A percentile compares a stretch with the other conserved stretches of the same genome.
Conservation (phyloP, 2,888 invertebrate genomes). For the Drosophila mercatorum region DNA sequence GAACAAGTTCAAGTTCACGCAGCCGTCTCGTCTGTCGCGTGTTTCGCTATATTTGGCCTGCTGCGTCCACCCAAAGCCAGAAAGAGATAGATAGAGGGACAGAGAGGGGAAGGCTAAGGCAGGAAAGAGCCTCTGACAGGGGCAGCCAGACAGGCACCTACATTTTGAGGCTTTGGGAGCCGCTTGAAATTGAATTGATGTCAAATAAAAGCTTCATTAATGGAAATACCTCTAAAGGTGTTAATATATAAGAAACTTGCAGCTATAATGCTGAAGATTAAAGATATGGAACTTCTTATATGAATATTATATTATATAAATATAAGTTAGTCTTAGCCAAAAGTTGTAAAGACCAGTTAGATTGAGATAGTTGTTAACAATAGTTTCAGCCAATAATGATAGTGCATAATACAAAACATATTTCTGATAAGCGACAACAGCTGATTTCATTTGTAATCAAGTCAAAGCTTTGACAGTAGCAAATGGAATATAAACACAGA, state of each 20-base stretch:
- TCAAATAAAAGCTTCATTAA: background rate
- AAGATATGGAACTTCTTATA: too few relatives aligned
- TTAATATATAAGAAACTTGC: background rate
- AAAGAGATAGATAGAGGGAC: background rate
- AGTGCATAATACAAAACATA: background rate
- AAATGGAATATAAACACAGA: background rate
- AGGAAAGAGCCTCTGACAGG: slow-evolving; percentile 1
- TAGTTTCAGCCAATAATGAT: background rate
- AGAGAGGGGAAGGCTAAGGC: background rate
- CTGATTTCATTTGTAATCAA: slow-evolving; percentile 1
- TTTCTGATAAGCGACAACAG: slow-evolving; percentile 4
- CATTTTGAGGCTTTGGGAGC: background rate
- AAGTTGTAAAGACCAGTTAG: background rate
- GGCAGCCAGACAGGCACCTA: slow-evolving; percentile 30
- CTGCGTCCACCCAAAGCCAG: background rate
- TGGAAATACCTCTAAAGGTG: slow-evolving; percentile 1
- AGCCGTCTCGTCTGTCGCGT: slow-evolving; percentile 41
- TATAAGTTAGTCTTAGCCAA: background rate
- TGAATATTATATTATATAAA: too few relatives aligned
- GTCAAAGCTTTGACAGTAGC: background rate
- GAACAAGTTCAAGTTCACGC: slow-evolving; percentile 73
- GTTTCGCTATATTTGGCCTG: slow-evolving; percentile 20
- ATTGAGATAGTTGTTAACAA: too few relatives aligned
- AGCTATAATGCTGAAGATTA: too few relatives aligned
- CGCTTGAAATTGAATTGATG: background rate